A percentile compares a stretch with the other conserved stretches of the same genome.
phyloP scores from a whole-genome alignment of 2,113 vertebrate genomes.

The Corydoras sp. region DNA sequence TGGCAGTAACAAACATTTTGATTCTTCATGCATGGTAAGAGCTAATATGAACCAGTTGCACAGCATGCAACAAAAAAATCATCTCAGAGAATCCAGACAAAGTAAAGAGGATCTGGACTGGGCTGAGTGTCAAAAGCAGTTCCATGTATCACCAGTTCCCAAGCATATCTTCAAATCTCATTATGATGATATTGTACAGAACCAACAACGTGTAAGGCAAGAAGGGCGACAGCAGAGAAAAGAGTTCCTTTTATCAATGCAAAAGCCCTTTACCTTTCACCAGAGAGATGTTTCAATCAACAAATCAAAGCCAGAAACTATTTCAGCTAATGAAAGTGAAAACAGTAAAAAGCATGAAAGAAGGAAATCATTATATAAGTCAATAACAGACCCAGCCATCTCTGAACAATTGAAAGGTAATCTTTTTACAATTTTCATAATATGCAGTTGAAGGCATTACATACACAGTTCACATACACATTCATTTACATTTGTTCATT shows the following conservation, averaged over 20 bases:
- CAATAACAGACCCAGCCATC: constrained; percentile 57
- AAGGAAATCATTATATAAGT: constrained; percentile 59
- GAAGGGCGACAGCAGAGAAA: constrained; percentile 73
- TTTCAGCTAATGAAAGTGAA: constrained; percentile 46
- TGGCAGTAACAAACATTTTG: constrained; percentile 52
- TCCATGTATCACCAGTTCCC: constrained; percentile 78
- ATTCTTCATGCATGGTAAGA: constrained; percentile 53
- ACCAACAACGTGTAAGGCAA: constrained; percentile 70
- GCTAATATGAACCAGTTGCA: constrained; percentile 66
- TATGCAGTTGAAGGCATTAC: too few species aligned
- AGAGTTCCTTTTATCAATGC: constrained; percentile 74
- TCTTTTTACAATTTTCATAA: background rate
- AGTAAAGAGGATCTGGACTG: constrained; percentile 69
- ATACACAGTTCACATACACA: too few species aligned
- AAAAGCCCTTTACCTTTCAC: constrained; percentile 85
- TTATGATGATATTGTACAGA: constrained; percentile 73
- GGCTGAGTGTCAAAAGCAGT: constrained; percentile 82
- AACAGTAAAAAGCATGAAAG: constrained; percentile 48
- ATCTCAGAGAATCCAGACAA: constrained; percentile 40
- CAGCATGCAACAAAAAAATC: constrained; percentile 56
- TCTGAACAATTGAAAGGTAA: constrained; percentile 77
- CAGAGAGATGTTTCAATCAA: constrained; percentile 74
- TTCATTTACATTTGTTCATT: too few species aligned
- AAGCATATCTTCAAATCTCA: constrained; percentile 70
- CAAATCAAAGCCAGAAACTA: constrained; percentile 55